Evolutionary conservation across 1,140 invertebrate genomes (phyloP), one percentile per base, ranked within the genome.

Genomic region (Acromyrmex charruanus): DNA sequence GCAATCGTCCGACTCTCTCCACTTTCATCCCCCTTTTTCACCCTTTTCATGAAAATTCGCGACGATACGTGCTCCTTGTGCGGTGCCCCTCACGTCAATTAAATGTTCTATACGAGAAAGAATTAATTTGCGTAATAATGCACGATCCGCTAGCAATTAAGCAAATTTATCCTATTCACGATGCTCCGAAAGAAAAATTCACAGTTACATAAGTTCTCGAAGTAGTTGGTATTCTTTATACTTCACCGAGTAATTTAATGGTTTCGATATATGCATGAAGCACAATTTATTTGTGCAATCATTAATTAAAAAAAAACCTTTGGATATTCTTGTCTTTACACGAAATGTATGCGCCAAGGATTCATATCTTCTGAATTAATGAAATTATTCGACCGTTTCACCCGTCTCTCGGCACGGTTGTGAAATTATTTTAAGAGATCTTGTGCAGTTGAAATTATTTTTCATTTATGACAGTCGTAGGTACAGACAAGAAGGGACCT

Each of bases 1-100:
- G 92, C 93, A 92, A 94, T 94, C 93, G 89, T 92, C 44, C 10
- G 69, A 61, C 39, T 82, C 53, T 61, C 55, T 61, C 21, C 28
- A 21, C 61, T 74, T 55, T 16, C 44, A 31, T 31, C 53, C 31
- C 58, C 10, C 69, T 58, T n/a, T 49, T 61, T 35, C 53, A 75
- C 21, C 71, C 35, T 68, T 79, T 75, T 61, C 63, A 77, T 74
- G 59, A 69, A 81, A 84, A 84, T 84, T 74, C 55, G 69, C 69
- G 69, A 75, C 55, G 80, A 84, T 75, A 84, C 55, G 69, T 84
- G 55, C 69, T 51, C n/a, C 69, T 74, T 31, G 68, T 55, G 53
- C 66, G 53, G 35, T 58, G 66, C 63, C 35, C 55, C 35, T 75
- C 80, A 49, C 55, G 44, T 84, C 80, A 84, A 84, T 84, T 84